Base-by-base conservation (phyloP, 2,888 invertebrate species). In the Lasiommata megera region DNA sequence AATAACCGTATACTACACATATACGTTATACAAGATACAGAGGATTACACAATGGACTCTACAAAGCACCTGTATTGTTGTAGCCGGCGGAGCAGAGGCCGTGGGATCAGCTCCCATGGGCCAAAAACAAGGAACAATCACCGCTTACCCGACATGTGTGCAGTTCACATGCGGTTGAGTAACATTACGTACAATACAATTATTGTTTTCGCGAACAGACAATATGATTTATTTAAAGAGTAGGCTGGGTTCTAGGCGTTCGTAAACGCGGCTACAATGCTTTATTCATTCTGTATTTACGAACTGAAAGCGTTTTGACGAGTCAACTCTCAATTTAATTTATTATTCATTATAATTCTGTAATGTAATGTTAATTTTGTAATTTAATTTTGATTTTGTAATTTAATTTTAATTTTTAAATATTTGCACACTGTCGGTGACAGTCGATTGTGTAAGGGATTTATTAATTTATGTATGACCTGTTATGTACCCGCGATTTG, bases 91-190 rank as follows among this genome's bases (percentile, higher is more conserved):
- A 56, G 59, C 53, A 40, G 72, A 70, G 82, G 77, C 79, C 83
- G 83, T 83, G 83, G 73, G 80, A 82, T 28, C 52, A 37, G 60
- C 69, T 81, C 78, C 76, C 79, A 82, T 63, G 65, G 62, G 69
- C 65, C 58, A 60, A 54, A 61, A 48, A 54, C 58, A 55, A 56
- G 62, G 57, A 59, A 68, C 66, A 69, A 69, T 70, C 64, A 63
- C 62, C 31, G 17, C 11, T 41, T 52, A 52, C 41, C 38, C 41
- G 55, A 56, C 68, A 64, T 69, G 65, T 70, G 65, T 67, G 69
- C 36, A 56, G 61, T 71, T 74, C 75, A 60, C 73, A 75, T 61
- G 50, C 23, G 31, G 58, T 75, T 72, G 64, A 60, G 67, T 67
- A 74, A 71, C 54, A 52, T 61, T 44, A 55, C 61, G 63, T 40